A percentile compares a stretch with the other conserved stretches of the same genome.
Evolutionary conservation across 2,888 invertebrate species (phyloP).

Genomic region (Ectemnius cavifrons): DNA sequence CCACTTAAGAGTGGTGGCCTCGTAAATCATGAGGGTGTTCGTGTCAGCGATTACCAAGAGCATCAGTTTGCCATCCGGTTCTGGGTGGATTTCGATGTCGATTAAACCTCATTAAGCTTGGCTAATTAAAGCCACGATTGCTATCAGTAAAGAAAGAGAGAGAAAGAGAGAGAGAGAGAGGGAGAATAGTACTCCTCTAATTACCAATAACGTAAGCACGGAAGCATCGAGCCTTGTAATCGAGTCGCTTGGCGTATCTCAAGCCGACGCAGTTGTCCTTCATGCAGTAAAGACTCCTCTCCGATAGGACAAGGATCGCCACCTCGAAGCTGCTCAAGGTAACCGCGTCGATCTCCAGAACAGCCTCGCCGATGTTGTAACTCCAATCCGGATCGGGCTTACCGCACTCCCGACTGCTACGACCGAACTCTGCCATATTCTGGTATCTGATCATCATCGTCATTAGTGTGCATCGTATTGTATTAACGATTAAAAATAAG

Average conservation of each 20-base stretch:
- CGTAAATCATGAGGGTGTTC: slow-evolving; percentile 90
- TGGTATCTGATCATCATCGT: slow-evolving; percentile 70
- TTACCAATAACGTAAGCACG: slow-evolving; percentile 84
- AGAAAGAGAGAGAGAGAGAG: background rate
- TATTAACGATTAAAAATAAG: too few relatives aligned
- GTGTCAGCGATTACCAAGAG: slow-evolving; percentile 89
- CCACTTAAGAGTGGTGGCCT: slow-evolving; percentile 92
- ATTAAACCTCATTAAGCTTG: slow-evolving; percentile 32
- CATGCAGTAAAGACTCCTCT: slow-evolving; percentile 89
- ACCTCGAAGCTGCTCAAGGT: slow-evolving; percentile 83
- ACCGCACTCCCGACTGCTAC: slow-evolving; percentile 65
- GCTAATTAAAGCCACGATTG: background rate
- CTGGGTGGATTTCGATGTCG: slow-evolving; percentile 73
- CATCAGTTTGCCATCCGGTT: slow-evolving; percentile 85
- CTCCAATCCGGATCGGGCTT: slow-evolving; percentile 88
- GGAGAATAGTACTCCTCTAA: too few relatives aligned
- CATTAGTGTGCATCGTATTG: too few relatives aligned
- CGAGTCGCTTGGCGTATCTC: slow-evolving; percentile 90
- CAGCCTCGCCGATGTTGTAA: slow-evolving; percentile 89
- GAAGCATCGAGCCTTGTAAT: slow-evolving; percentile 89
- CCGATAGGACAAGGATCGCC: slow-evolving; percentile 89
- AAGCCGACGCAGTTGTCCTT: slow-evolving; percentile 87
- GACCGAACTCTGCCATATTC: slow-evolving; percentile 74
- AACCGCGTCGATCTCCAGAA: slow-evolving; percentile 83
- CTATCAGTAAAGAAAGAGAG: too few relatives aligned